Evolutionary conservation across 2,113 vertebrate genomes (phyloP).

Genomic region (Alouatta palliata): DNA sequence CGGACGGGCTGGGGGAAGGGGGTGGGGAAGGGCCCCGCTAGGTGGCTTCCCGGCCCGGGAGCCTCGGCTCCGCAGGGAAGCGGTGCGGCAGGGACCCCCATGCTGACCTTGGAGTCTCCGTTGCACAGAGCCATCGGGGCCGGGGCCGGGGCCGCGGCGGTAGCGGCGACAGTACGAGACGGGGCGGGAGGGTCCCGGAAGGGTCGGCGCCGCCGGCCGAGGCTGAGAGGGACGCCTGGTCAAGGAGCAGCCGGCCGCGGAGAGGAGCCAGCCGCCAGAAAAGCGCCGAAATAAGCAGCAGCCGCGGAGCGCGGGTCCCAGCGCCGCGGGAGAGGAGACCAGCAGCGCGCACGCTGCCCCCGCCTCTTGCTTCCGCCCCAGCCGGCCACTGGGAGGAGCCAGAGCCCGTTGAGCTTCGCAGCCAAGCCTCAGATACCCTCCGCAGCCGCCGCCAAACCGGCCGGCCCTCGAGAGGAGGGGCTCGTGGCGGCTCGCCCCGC

Average conservation of each 20-base stretch:
- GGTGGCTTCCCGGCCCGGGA: neutral
- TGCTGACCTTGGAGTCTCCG: constrained; percentile 97
- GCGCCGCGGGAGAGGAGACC: constrained; percentile 27
- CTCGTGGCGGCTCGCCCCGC: neutral
- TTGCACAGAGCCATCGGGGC: constrained; percentile 95
- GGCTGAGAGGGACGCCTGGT: constrained; percentile 8
- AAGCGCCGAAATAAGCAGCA: neutral
- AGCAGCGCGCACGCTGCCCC: constrained; percentile 55
- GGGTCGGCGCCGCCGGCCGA: constrained; percentile 59
- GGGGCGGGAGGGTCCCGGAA: neutral
- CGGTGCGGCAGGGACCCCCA: neutral
- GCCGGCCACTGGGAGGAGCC: constrained; percentile 72
- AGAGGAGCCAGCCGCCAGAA: neutral
- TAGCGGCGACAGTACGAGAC: neutral
- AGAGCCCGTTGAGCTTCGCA: neutral
- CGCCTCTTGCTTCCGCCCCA: constrained; percentile 73
- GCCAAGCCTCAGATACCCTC: neutral
- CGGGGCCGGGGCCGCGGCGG: constrained; percentile 31
- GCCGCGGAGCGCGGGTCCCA: neutral
- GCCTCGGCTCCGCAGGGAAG: neutral
- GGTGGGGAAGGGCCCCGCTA: neutral
- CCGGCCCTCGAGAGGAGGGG: neutral
- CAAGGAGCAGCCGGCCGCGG: neutral
- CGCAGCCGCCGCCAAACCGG: neutral
- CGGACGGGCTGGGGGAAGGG: neutral